Percentiles rank a stretch among this genome's conserved stretches.
These are phyloP conservation scores for Corythaixoides concolor DNA, from an alignment of 2,113 vertebrate genomes.

Conservation along the genomic window DNA sequence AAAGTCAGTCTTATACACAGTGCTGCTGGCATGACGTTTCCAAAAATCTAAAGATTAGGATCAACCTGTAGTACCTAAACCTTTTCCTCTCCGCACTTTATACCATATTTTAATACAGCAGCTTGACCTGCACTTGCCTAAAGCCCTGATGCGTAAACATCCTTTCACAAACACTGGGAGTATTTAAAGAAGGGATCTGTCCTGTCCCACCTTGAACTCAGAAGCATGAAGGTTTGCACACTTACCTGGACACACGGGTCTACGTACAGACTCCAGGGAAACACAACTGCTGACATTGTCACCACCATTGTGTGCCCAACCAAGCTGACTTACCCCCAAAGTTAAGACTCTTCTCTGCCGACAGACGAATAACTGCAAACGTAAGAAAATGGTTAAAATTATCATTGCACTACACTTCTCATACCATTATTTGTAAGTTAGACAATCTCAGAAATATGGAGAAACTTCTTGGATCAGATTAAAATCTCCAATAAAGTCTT, in stretches of 20 bases:
- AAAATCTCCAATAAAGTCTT: background rate
- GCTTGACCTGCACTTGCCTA: background rate
- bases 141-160: background rate
- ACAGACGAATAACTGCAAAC: background rate
- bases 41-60: background rate
- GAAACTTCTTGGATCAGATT: background rate
- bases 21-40: background rate
- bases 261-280: background rate
- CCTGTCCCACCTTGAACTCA: background rate
- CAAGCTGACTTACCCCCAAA: background rate
- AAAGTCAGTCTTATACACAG: rapidly evolving
- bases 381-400: background rate
- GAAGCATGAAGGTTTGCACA: background rate
- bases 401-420: no score
- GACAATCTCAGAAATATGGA: background rate
- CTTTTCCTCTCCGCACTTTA: rapidly evolving
- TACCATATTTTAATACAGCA: rapidly evolving
- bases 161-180: background rate
- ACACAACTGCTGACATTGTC: background rate
- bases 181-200: background rate
- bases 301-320: background rate
- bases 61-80: background rate
- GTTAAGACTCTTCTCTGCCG: background rate
- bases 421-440: background rate
- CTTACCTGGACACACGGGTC: background rate